These are phyloP conservation scores for Cardiocondyla obscurior DNA, from an alignment of 1,140 invertebrate genomes.

Conservation along the genomic window DNA sequence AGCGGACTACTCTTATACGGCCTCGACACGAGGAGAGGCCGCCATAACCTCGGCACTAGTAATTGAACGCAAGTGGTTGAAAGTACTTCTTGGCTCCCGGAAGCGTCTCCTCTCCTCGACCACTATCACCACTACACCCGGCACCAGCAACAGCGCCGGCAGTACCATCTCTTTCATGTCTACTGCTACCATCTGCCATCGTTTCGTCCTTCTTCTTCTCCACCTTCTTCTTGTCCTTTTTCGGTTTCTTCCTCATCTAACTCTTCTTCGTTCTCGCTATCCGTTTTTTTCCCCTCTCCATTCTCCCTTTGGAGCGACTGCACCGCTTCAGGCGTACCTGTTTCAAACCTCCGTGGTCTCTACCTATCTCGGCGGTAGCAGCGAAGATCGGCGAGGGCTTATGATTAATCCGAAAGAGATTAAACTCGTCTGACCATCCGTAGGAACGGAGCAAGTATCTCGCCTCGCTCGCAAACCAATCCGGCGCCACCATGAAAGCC, in stretches of 20 bases:
- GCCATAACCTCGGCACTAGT: constrained; percentile 77
- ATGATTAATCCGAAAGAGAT: constrained; percentile 74
- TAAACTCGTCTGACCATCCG: constrained; percentile 70
- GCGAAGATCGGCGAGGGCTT: constrained; percentile 67
- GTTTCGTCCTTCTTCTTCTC: constrained; percentile 20
- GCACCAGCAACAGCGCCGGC: background rate
- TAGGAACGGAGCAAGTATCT: constrained; percentile 38
- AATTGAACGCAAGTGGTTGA: constrained; percentile 80
- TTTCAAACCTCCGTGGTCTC: constrained; percentile 34
- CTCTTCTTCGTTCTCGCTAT: background rate
- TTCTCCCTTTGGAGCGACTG: constrained; percentile 9
- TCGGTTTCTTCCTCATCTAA: background rate
- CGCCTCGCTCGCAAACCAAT: constrained; percentile 22
- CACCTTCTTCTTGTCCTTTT: background rate
- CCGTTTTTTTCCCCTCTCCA: constrained; percentile 2
- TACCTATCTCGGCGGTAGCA: constrained; percentile 13
- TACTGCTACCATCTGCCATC: constrained; percentile 38
- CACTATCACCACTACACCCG: constrained; percentile 25
- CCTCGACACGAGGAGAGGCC: constrained; percentile 74
- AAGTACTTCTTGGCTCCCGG: constrained; percentile 77
- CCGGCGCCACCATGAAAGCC: constrained; percentile 20
- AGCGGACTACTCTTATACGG: constrained; percentile 70
- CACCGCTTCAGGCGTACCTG: constrained; percentile 1
- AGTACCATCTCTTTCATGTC: constrained; percentile 35
- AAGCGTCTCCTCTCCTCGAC: constrained; percentile 67